Evolutionary conservation across 2,888 invertebrate genomes (phyloP), one percentile per base, ranked within the genome.

Genomic region (Ametastegia equiseti): DNA sequence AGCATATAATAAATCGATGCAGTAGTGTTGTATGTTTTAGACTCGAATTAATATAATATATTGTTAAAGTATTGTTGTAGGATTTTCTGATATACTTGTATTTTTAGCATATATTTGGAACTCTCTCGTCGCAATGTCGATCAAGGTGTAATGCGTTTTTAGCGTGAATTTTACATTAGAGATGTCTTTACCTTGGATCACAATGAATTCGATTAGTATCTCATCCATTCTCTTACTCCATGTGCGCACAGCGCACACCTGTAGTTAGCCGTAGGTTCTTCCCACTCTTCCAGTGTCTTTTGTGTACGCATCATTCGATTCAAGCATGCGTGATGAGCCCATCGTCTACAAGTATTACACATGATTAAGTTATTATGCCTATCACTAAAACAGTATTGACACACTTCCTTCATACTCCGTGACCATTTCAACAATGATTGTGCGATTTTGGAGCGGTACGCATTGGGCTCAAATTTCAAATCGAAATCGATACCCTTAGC

Each of bases 281-380:
- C 5, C 67, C 67, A 67, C 19, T 67, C 67, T 67, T 19, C 67
- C 19, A 67, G 9, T 15, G 39, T 67, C 39, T 30, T 67, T n/a
- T 36, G n/a, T n/a, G n/a, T 6, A 1, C 1, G 45, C 45, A 9
- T 5, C 45, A 45, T 13, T 2, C 9, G 45, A 39, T 67, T 67
- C 30, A 67, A 30, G 39, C 67, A 67, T 11, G 15, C 30, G 7
- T 39, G n/a, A 39, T 67, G 67, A 39, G 67, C 67, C 67, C 67
- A 67, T 36, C 67, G 67, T 39, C 67, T 67, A 39, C 67, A 67
- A 67, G 67, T 67, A 67, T 67, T 67, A n/a, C 67, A 67, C 39
- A 67, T 67, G 5, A 67, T 39, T 2, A 39, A 39, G 15, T n/a
- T 2, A 19, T 1, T 13, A 7, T 36, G 42, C 39, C 67, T 67